Evolutionary conservation across 2,113 vertebrate species (phyloP).

Genomic region (Microtus ochrogaster): DNA sequence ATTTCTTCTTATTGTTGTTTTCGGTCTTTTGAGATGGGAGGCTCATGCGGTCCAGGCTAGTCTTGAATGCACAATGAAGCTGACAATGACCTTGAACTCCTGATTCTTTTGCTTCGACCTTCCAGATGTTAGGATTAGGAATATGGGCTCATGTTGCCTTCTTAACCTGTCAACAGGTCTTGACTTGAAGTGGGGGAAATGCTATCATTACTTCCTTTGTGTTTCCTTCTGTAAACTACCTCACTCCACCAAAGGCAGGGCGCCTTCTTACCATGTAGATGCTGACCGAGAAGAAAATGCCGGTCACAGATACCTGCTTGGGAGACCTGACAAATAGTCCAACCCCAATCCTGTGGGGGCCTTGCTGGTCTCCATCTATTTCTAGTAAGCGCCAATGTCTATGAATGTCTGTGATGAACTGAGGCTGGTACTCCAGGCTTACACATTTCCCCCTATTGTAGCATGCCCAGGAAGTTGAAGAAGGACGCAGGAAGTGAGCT

Average conservation of each 20-base stretch:
- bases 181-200: slow-evolving; percentile 38
- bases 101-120: not conserved
- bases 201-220: not conserved
- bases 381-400: not conserved
- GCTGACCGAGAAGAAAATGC: not conserved
- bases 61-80: not conserved
- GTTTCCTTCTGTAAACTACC: not conserved
- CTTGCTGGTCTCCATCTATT: not conserved
- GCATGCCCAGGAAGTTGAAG: not conserved
- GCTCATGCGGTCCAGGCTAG: not conserved
- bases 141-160: not conserved
- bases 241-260: not conserved
- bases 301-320: not conserved
- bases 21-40: not conserved
- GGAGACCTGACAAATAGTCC: too few species aligned
- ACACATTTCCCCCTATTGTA: not conserved
- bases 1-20: not conserved
- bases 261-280: not conserved
- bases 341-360: not conserved
- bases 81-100: not conserved
- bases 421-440: not conserved
- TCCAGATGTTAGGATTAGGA: too few species aligned
- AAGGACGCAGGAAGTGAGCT: not conserved
- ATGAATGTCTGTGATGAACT: not conserved
- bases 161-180: not conserved